phyloP scores from a whole-genome alignment of 1,140 invertebrate species.

The Daktulosphaira vitifoliae region DNA sequence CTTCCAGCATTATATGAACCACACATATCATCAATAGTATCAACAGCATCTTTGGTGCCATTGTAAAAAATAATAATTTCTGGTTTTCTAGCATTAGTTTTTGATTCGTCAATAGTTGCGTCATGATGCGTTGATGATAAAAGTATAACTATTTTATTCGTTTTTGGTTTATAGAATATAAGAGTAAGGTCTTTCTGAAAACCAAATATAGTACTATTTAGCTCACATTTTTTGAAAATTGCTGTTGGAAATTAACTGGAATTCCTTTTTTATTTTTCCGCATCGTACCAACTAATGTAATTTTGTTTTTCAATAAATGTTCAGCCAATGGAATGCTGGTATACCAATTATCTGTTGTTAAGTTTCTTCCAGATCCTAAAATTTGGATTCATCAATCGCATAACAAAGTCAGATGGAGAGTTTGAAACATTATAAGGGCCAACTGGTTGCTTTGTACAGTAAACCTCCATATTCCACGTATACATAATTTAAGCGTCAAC shows the following conservation, averaged over 20 bases:
- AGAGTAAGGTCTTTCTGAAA: slow-evolving; percentile 29
- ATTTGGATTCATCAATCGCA: background rate
- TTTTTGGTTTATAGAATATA: slow-evolving; percentile 33
- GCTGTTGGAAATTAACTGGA: background rate
- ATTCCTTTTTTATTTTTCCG: background rate
- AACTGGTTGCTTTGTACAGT: slow-evolving; percentile 39
- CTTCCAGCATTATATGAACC: slow-evolving; percentile 35
- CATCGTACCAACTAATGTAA: slow-evolving; percentile 1
- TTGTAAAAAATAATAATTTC: slow-evolving; percentile 44
- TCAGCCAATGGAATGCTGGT: background rate
- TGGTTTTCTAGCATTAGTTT: slow-evolving; percentile 40
- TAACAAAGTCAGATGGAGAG: background rate
- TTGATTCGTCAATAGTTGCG: slow-evolving; percentile 36
- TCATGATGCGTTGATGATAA: too few species aligned
- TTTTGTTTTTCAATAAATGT: background rate
- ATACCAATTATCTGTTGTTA: slow-evolving; percentile 42
- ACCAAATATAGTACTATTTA: background rate
- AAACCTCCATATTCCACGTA: slow-evolving; percentile 40
- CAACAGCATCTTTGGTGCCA: slow-evolving; percentile 43
- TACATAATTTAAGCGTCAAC: slow-evolving; percentile 40
- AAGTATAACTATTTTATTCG: too few species aligned
- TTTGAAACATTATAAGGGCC: slow-evolving; percentile 41
- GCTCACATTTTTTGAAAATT: background rate
- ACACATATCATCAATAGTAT: slow-evolving; percentile 42
- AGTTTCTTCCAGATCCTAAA: background rate